Base-by-base conservation (phyloP, 1,140 invertebrate species). In the Penaeus japonicus region DNA sequence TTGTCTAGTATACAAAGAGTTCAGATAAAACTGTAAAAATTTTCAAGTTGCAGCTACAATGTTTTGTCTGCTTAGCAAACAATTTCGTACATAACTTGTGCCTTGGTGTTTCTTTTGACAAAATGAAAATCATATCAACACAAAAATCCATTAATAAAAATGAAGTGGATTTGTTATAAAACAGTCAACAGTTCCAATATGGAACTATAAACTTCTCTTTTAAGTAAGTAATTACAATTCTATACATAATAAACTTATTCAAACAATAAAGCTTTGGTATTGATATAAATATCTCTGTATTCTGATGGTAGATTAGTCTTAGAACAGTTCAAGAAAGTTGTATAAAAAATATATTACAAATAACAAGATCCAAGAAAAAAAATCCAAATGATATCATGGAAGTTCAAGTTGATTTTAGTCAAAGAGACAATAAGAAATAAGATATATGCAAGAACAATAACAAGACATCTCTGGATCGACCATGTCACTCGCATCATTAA, bases 221-320 rank as follows among this genome's bases (percentile, higher is more conserved):
- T 59, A 78, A 30, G 32, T 75, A 85, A 70, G 10, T 73, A 77
- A 54, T 77, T 77, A 85, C 73, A 75, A 30, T 85, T 24, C 73
- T 85, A 77, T 85, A 85, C 83, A 84, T 84, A 84, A 84, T 35
- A 70, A 73, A 75, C 30, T 57, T 85, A 77, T 35, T 55, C 32
- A 77, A 77, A 85, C 73, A 78, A 85, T 85, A 85, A 78, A 85
- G 84, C 84, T 85, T 85, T 85, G 84, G 84, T 85, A 75, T 54
- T 85, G 73, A 55, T 54, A 77, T 57, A 77, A 75, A 57, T 78
- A 85, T 78, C 77, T 77, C 57, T 77, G 7, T 85, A 53, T 85
- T 73, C 24, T 73, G 65, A 73, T 73, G 65, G 65, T 73, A 73
- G 24, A 18, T 83, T 47, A 65, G 53, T n/a, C 70, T 39, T 70